A percentile compares a stretch with the other conserved stretches of the same genome.
Conservation (phyloP, 2,888 invertebrate species). For the Xestia xanthographa region DNA sequence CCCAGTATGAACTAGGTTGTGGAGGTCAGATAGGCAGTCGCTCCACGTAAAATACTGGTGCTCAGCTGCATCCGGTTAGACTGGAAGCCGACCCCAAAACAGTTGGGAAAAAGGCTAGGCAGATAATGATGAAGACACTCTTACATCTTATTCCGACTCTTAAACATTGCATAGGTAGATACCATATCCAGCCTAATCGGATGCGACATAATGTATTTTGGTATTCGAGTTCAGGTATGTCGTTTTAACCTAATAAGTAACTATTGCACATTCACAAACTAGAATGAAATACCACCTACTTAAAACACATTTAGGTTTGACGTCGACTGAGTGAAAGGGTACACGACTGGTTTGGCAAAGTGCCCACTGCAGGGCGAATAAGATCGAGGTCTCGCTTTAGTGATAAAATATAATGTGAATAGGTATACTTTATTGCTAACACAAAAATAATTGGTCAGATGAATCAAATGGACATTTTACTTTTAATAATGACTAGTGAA, state of each 20-base stretch:
- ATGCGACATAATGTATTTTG: too few relatives aligned
- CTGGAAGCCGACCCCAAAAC: too few relatives aligned
- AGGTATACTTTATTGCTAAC: neutral
- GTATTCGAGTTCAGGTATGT: neutral
- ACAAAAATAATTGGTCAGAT: neutral
- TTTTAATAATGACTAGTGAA: too few relatives aligned
- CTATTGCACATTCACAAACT: conserved; percentile 11
- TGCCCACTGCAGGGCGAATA: conserved; percentile 21
- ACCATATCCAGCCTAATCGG: neutral
- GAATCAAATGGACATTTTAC: neutral
- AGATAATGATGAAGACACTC: too few relatives aligned
- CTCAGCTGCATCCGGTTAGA: too few relatives aligned
- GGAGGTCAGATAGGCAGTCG: too few relatives aligned
- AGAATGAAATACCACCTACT: conserved; percentile 19
- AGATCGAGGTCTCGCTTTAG: conserved; percentile 16
- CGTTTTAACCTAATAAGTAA: neutral
- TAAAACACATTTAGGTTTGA: neutral
- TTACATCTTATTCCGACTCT: neutral
- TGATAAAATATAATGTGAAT: conserved; percentile 13
- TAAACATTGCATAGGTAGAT: neutral
- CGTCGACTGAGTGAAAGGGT: conserved; percentile 26
- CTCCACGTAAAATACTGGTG: too few relatives aligned
- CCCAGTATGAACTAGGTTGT: too few relatives aligned
- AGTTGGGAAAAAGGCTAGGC: too few relatives aligned
- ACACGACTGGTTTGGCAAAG: conserved; percentile 34